phyloP scores from a whole-genome alignment of 2,797 vertebrate genomes.

The Petrocephalus schoutedeni region DNA sequence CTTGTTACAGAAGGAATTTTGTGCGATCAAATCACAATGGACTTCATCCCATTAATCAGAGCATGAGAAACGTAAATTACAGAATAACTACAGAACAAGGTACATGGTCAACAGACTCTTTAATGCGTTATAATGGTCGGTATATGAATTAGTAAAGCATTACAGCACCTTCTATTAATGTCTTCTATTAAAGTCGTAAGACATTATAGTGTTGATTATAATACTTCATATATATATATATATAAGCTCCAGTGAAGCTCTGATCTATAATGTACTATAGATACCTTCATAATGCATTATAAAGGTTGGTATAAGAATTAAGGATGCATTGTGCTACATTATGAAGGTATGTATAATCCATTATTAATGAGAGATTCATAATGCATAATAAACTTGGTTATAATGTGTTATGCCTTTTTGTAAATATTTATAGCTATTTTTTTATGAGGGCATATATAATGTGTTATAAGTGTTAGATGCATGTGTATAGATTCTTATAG shows the following conservation, averaged over 20 bases:
- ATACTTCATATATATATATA: background rate
- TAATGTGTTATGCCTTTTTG: background rate
- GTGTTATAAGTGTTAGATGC: too few relatives aligned
- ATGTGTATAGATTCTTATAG: too few relatives aligned
- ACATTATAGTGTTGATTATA: background rate
- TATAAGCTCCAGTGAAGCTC: background rate
- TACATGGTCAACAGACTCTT: background rate
- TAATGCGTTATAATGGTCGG: background rate
- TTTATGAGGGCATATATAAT: background rate
- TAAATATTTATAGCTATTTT: background rate
- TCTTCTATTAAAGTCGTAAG: background rate
- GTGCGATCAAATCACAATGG: background rate
- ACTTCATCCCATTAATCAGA: background rate
- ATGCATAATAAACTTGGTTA: background rate
- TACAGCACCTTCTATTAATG: background rate
- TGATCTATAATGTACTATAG: background rate
- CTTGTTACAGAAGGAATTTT: background rate
- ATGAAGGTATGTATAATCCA: background rate
- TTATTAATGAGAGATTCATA: background rate
- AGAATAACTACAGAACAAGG: background rate
- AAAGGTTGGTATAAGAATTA: background rate
- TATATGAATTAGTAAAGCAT: background rate
- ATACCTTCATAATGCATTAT: background rate
- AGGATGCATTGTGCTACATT: background rate
- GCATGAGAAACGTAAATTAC: background rate